Percentiles rank a stretch among this genome's conserved stretches.
phyloP scores from a whole-genome alignment of 2,797 vertebrate genomes.

The Xenops minutus region DNA sequence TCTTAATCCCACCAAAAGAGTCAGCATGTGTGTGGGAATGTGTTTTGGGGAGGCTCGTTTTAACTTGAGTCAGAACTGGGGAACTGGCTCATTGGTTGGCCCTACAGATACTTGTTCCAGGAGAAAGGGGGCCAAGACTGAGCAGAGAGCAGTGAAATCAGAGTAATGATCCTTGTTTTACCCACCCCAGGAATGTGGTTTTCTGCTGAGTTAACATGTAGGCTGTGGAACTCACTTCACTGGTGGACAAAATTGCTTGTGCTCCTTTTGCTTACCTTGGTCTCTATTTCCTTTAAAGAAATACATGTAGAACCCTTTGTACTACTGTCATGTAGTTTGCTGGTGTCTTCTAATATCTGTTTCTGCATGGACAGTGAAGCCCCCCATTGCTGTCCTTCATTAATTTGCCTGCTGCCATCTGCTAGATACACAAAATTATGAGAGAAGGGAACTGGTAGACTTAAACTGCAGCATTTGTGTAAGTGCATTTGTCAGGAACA shows the following conservation, averaged over 20 bases:
- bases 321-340: not conserved
- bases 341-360: not conserved
- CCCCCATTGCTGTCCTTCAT: not conserved
- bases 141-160: not conserved
- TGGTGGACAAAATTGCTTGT: not conserved
- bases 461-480: not conserved
- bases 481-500: not conserved
- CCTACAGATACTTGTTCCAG: not conserved
- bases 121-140: not conserved
- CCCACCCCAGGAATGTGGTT: not conserved
- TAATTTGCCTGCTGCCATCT: not conserved
- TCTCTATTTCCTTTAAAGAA: not conserved
- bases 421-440: not conserved
- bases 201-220: not conserved
- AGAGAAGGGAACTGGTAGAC: not conserved
- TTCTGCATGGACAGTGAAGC: not conserved
- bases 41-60: not conserved
- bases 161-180: not conserved
- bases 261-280: not conserved
- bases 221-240: not conserved
- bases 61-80: not conserved
- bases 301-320: not conserved
- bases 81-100: not conserved
- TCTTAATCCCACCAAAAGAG: not conserved
- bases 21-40: too few species aligned